These are phyloP conservation scores for Nothoprocta pentlandii DNA, from an alignment of 2,113 vertebrate genomes.

Conservation along the genomic window DNA sequence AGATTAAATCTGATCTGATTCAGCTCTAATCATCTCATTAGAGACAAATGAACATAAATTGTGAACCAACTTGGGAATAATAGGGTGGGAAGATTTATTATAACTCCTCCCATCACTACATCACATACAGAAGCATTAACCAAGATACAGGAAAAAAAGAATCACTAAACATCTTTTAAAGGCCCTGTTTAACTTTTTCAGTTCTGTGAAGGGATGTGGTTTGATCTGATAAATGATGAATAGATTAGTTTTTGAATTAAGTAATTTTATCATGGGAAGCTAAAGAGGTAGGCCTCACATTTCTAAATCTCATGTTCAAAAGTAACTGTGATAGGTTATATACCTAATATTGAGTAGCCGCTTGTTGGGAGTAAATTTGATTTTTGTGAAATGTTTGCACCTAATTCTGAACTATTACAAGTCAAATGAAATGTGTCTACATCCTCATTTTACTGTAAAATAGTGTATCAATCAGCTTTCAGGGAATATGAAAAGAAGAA, in stretches of 20 bases:
- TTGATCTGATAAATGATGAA: neutral
- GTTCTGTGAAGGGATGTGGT: neutral
- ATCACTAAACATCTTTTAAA: neutral
- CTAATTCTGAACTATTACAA: neutral
- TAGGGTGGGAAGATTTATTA: constrained; percentile 8
- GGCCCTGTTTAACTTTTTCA: neutral
- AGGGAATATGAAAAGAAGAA: neutral
- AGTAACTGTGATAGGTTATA: rapidly evolving
- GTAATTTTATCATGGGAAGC: neutral
- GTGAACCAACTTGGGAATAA: constrained; percentile 24
- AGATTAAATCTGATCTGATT: constrained; percentile 68
- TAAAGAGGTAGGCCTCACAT: neutral
- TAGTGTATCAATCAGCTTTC: neutral
- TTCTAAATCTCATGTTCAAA: neutral
- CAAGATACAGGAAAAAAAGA: neutral
- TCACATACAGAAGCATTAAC: neutral
- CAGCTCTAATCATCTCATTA: constrained; percentile 71
- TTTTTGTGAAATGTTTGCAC: neutral
- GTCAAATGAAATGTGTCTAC: neutral
- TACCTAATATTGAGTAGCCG: neutral
- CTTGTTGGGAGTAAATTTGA: neutral
- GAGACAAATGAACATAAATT: constrained; percentile 55
- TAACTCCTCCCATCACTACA: neutral
- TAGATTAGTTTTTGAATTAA: neutral
- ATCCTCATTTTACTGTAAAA: neutral